Evolutionary conservation across 1,140 invertebrate genomes (phyloP), one percentile per base, ranked within the genome.

Genomic region (Pseudomyrmex dendroicus): DNA sequence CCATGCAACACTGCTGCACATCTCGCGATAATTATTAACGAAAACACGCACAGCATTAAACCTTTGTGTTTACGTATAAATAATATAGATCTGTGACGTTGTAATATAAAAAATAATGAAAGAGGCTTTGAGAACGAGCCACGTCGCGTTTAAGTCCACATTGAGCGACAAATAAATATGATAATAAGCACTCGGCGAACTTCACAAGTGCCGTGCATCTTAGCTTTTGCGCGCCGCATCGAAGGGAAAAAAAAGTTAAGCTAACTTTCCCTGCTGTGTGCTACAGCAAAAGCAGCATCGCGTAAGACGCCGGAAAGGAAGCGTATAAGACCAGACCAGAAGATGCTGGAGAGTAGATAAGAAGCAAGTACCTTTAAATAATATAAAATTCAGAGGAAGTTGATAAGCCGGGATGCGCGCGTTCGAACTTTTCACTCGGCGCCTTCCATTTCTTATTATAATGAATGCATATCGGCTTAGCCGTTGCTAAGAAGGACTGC

Each of bases 401-500:
- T 94, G 93, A 94, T 94, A 94, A 94, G 93, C 92, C 88, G 86
- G 86, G 88, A 85, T 48, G 73, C 46, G 73, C 90, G 89, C 88
- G 90, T 84, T 93, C 90, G 91, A 94, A 94, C 93, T 94, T 94
- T 94, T 94, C 93, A 93, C 93, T 94, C 91, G 89, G 73, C 89
- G 87, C 88, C 84, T 92, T 91, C 89, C 92, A 94, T 94, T 93
- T 93, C 93, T 94, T 93, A 93, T 94, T 94, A 92, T 94, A 94
- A 94, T 94, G 92, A 94, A 94, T 94, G 93, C 92, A 94, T 94
- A 94, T 94, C 93, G 93, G 93, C 93, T 94, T 94, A 94, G 90
- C 89, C 89, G 88, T 89, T 91, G 91, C 88, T 90, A 82, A 78
- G 83, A 86, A 89, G 74, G 72, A 85, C 89, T 85, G 78, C 89